These are phyloP conservation scores for Vulpes lagopus DNA, from an alignment of 2,113 vertebrate genomes.

Conservation along the genomic window DNA sequence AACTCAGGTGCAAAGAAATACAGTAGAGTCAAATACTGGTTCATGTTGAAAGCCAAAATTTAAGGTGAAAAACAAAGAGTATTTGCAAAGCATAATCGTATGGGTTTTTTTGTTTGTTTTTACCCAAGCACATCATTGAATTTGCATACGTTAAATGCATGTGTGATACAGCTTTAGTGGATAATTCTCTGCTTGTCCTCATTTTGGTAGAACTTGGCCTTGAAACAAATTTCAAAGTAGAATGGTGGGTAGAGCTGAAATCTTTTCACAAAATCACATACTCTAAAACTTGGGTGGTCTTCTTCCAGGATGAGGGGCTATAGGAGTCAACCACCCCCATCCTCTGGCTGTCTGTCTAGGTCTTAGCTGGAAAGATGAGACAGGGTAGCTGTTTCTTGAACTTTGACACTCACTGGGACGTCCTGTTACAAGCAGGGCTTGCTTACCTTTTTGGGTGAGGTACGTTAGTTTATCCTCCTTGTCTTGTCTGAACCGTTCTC, in stretches of 20 bases:
- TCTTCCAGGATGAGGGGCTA: not conserved
- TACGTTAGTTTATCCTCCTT: not conserved
- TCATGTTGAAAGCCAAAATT: not conserved
- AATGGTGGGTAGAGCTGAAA: not conserved
- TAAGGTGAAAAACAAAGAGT: not conserved
- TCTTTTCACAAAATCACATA: not conserved
- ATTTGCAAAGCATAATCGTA: not conserved
- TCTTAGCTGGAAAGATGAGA: not conserved
- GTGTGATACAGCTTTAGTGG: not conserved
- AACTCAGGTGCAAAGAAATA: not conserved
- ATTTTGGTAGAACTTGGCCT: conserved; percentile 13
- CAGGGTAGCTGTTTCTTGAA: not conserved
- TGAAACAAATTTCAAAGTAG: conserved; percentile 11
- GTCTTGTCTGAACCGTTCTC: not conserved
- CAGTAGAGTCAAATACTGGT: not conserved
- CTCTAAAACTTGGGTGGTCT: not conserved
- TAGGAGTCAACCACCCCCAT: not conserved
- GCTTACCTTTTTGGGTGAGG: not conserved
- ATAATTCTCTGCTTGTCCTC: not conserved
- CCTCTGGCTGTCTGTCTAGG: not conserved
- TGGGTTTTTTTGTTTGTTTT: too few relatives aligned
- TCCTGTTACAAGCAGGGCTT: not conserved
- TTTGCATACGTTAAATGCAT: not conserved
- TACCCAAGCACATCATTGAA: not conserved
- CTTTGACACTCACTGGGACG: not conserved